A percentile compares a stretch with the other conserved stretches of the same genome.
Evolutionary conservation across 1,140 invertebrate species (phyloP).

Genomic region (Drosophila albomicans): DNA sequence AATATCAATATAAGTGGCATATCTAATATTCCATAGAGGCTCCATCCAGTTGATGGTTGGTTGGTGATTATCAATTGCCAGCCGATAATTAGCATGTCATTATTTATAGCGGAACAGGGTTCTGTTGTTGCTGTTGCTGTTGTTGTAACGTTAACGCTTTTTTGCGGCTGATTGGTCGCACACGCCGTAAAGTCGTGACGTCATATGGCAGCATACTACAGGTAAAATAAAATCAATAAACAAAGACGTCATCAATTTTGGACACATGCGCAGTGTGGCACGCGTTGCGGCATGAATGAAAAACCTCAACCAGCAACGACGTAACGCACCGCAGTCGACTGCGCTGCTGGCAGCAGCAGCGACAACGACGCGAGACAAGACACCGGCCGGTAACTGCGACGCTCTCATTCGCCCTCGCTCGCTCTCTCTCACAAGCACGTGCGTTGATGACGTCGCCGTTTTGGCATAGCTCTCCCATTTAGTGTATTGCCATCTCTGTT

Average conservation of each 20-base stretch:
- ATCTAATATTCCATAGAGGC: slow-evolving; percentile 16
- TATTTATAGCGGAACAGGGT: slow-evolving; percentile 61
- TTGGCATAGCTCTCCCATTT: slow-evolving; percentile 15
- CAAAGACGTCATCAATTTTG: slow-evolving; percentile 74
- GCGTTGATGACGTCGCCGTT: slow-evolving; percentile 48
- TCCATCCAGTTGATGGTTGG: not conserved
- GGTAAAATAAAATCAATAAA: slow-evolving; percentile 75
- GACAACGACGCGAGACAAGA: slow-evolving; percentile 41
- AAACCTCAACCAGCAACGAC: slow-evolving; percentile 7
- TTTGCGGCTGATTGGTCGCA: slow-evolving; percentile 41
- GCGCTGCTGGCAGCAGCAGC: slow-evolving; percentile 5
- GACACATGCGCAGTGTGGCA: slow-evolving; percentile 58
- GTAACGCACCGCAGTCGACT: slow-evolving; percentile 7
- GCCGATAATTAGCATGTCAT: slow-evolving; percentile 63
- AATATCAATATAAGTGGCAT: not conserved
- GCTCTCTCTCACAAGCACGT: slow-evolving; percentile 33
- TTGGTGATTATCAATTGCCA: slow-evolving; percentile 60
- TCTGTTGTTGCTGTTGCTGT: not conserved
- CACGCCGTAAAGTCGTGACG: slow-evolving; percentile 63
- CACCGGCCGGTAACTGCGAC: slow-evolving; percentile 60
- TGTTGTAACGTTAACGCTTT: not conserved
- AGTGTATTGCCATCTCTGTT: slow-evolving; percentile 13
- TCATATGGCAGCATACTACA: not conserved
- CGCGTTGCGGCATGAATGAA: slow-evolving; percentile 66
- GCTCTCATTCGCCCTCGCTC: slow-evolving; percentile 22